Evolutionary conservation across 1,140 invertebrate species (phyloP), one percentile per base, ranked within the genome.

Genomic region (Drosophila rhopaloa): DNA sequence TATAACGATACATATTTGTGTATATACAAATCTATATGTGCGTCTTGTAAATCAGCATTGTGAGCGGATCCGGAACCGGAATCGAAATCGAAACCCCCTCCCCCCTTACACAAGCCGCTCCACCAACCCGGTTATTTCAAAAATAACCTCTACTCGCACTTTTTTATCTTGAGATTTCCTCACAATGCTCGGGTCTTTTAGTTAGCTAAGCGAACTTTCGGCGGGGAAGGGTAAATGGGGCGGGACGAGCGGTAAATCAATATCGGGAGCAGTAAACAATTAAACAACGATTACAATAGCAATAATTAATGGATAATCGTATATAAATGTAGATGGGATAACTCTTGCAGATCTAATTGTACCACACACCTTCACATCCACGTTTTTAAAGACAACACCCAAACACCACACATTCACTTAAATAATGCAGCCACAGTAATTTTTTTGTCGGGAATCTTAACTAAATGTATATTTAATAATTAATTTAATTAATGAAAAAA

Each of bases 391-490:
- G 24, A 63, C 71, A 19, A 60, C 27, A 60, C 41, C 51, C 13
- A 40, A 19, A 65, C 51, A 61, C 50, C 14, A 27, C 19, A 62
- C 53, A 19, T 51, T 44, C 43, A 57, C 57, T 50, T 47, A 53
- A 46, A 46, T 24, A 70, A 48, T 50, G 51, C 67, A 65, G 72
- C 46, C 68, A 57, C 51, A 58, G 44, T 58, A 43, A 41, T 76
- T 59, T 76, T 76, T 67, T 75, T 74, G 72, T 72, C 76, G 63
- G 78, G 70, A 79, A 79, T 79, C 63, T 79, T 86, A 86, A 85
- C 57, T 86, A 76, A 81, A 67, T 85, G 82, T 85, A 85, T 81
- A 85, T 86, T 81, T 79, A 85, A 85, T 86, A 75, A 81, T 71
- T 86, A 78, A 86, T 81, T 86, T 81, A 85, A 81, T 60, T 70